Percentiles rank a stretch among this genome's conserved stretches.
phyloP scores from a whole-genome alignment of 2,797 vertebrate species.

The Tachyglossus aculeatus region DNA sequence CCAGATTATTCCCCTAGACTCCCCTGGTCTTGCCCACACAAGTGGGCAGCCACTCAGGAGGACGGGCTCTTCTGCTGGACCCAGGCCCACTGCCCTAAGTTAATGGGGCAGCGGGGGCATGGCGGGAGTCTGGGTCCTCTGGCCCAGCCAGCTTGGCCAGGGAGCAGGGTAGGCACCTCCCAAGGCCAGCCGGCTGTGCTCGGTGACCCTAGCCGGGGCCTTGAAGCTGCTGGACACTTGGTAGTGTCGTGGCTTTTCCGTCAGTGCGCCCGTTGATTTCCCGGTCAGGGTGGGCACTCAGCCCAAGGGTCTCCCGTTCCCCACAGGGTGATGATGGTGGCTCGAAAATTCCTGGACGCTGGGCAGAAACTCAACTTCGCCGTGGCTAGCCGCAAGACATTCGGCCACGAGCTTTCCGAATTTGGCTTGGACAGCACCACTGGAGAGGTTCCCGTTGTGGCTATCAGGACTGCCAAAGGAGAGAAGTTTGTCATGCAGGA shows the following conservation, averaged over 20 bases:
- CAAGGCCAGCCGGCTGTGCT: no score
- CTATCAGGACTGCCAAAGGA: conserved; percentile 88
- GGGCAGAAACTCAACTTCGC: conserved; percentile 89
- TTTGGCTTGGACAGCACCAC: conserved; percentile 84
- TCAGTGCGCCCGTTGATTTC: conserved; percentile 5
- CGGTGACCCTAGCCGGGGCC: background rate
- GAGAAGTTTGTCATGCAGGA: conserved; percentile 95
- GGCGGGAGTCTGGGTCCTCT: background rate
- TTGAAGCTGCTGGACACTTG: background rate
- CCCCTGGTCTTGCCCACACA: no score
- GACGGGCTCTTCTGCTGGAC: background rate
- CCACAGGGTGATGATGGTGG: conserved; percentile 95
- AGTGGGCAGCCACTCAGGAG: no score
- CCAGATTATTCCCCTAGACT: no score
- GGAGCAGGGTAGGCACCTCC: no score
- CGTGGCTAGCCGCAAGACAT: conserved; percentile 87
- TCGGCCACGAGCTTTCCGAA: conserved; percentile 88
- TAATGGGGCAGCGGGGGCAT: no score
- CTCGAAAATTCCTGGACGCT: conserved; percentile 90
- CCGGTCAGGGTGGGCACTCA: background rate
- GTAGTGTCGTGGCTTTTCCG: conserved; percentile 10
- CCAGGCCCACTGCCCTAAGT: no score
- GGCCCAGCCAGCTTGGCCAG: background rate
- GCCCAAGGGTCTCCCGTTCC: conserved; percentile 1
- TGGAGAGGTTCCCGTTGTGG: conserved; percentile 88